Base-by-base conservation (phyloP, 2,888 invertebrate species). In the Zelleria hepariella region DNA sequence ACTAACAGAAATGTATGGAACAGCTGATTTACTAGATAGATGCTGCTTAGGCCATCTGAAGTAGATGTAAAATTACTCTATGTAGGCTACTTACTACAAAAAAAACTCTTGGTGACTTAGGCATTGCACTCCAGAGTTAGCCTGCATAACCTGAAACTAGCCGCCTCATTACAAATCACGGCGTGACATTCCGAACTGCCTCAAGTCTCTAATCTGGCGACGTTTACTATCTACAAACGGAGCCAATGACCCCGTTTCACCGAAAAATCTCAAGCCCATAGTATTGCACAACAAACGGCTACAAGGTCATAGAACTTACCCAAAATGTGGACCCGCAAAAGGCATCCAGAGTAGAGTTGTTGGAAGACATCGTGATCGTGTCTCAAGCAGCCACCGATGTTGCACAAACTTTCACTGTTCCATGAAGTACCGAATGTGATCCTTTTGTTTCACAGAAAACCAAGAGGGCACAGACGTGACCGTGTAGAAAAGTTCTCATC, bases 271-370 rank as follows among this genome's bases (percentile, higher is more conserved):
- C 32, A 42, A 42, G 32, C 10, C 10, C n/a, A 42, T 18, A 5
- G 59, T 51, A 52, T 21, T 27, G 42, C 20, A 54, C 52, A 27
- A 26, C 25, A n/a, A 32, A 58, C 47, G 24, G 32, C 26, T 26
- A 58, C 47, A 59, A 59, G 24, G 55, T 55, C 32, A 55, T 27
- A 55, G 20, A 55, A 86, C 93, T 93, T 90, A 95, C 95, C 95
- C 95, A 95, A 91, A 95, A 95, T 78, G 82, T 80, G 60, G 93
- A 92, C 67, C 94, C 95, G 79, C 95, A 95, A 89, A 94, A 95
- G 68, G 90, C 87, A 80, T 94, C 94, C 90, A 95, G 92, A 69
- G 91, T 84, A 75, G 91, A 90, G 79, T 89, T n/a, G n/a, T n/a
- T 78, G 68, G 80, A 79, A 73, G 86, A 80, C 87, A 87, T 86